Evolutionary conservation across 1,140 invertebrate genomes (phyloP).

Genomic region (Adoxophyes honmai): DNA sequence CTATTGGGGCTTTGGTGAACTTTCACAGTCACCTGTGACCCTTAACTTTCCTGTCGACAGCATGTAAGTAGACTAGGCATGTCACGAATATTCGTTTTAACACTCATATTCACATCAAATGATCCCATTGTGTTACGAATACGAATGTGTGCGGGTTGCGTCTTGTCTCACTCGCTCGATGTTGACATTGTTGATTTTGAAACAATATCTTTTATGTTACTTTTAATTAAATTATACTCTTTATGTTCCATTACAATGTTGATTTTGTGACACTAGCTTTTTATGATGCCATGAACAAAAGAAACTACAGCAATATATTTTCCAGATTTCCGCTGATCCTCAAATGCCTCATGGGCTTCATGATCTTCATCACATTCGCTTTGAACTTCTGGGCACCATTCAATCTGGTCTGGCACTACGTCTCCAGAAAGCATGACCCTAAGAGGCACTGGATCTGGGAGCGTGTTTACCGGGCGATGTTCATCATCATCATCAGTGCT

Average conservation of each 20-base stretch:
- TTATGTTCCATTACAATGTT: too few relatives aligned
- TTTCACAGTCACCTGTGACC: constrained; percentile 45
- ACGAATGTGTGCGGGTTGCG: too few relatives aligned
- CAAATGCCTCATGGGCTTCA: constrained; percentile 55
- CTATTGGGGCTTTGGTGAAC: constrained; percentile 56
- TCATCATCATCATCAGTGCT: background rate
- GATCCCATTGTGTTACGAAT: too few relatives aligned
- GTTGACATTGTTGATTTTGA: too few relatives aligned
- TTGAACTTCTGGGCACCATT: constrained; percentile 17
- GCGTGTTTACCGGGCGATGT: constrained; percentile 2
- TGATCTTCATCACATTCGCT: constrained; percentile 55
- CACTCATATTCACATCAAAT: too few relatives aligned
- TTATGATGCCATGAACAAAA: too few relatives aligned
- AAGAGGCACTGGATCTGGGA: constrained; percentile 17
- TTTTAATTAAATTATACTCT: too few relatives aligned
- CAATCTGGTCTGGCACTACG: constrained; percentile 15
- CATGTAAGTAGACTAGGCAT: constrained; percentile 31
- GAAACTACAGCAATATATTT: constrained; percentile 9
- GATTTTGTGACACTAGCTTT: too few relatives aligned
- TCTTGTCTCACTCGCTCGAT: too few relatives aligned
- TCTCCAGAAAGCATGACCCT: constrained; percentile 7
- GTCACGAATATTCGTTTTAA: too few relatives aligned
- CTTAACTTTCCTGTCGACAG: constrained; percentile 47
- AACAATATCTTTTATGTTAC: too few relatives aligned
- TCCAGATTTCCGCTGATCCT: constrained; percentile 57